Conservation (phyloP, 2,797 vertebrate species). For the Pseudotriccus pelzelni region DNA sequence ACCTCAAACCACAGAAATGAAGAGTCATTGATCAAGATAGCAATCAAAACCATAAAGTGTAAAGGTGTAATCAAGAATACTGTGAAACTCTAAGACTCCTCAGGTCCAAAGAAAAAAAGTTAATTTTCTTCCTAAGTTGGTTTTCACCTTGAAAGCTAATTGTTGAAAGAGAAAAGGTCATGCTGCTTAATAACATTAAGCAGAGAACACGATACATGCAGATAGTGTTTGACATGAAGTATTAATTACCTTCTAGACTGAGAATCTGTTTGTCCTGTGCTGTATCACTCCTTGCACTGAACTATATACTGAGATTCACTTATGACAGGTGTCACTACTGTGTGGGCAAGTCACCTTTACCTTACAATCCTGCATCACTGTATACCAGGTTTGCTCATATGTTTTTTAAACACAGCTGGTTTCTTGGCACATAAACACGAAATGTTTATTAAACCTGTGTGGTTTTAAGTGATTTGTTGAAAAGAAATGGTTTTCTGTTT, state of each 20-base stretch:
- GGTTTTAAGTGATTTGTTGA: conserved; percentile 76
- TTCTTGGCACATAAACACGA: conserved; percentile 64
- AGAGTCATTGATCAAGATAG: neutral
- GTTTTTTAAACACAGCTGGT: conserved; percentile 74
- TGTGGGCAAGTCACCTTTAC: neutral
- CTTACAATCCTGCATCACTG: neutral
- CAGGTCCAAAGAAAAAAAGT: neutral
- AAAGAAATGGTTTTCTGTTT: conserved; percentile 74
- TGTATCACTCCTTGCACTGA: neutral
- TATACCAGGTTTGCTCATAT: neutral
- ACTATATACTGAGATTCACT: neutral
- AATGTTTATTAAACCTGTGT: conserved; percentile 24
- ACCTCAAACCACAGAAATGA: neutral
- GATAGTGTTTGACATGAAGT: neutral
- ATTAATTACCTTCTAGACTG: conserved; percentile 36
- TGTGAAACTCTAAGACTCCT: neutral
- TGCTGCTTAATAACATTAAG: neutral
- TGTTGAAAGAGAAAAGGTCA: conserved; percentile 21
- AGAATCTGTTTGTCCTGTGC: neutral
- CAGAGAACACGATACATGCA: neutral
- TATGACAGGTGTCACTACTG: rapidly evolving
- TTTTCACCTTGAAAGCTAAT: conserved; percentile 44
- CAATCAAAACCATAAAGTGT: neutral
- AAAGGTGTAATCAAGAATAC: neutral
- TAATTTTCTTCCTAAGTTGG: neutral